Conservation (phyloP, 2,797 vertebrate genomes). For the Schizopygopsis pylzovi region DNA sequence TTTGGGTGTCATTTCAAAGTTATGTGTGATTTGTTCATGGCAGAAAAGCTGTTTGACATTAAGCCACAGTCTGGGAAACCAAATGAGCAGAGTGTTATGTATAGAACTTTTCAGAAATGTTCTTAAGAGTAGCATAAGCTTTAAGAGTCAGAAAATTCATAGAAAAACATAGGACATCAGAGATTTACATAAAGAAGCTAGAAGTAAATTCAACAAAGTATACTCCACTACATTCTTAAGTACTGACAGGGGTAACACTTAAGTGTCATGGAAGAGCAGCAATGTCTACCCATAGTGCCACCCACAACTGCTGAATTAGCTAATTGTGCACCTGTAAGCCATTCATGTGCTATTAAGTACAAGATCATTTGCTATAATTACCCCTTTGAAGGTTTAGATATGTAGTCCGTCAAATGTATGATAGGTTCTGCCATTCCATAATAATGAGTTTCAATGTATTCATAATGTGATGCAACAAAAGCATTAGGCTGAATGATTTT, state of each 20-base stretch:
- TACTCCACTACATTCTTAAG: neutral
- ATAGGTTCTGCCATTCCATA: neutral
- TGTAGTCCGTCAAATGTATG: neutral
- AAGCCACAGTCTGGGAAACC: neutral
- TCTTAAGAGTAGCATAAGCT: neutral
- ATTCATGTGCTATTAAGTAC: neutral
- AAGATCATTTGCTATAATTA: neutral
- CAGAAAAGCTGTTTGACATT: conserved; percentile 1
- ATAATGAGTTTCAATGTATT: neutral
- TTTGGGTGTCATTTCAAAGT: conserved; percentile 9
- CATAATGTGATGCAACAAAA: neutral
- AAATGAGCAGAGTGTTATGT: neutral
- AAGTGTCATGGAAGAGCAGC: neutral
- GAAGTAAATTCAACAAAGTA: neutral
- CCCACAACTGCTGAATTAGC: neutral
- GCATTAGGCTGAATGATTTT: neutral
- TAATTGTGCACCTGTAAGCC: neutral
- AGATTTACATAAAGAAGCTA: neutral
- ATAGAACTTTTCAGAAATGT: neutral
- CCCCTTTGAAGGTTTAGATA: neutral
- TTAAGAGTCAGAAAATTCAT: neutral
- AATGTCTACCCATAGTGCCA: neutral
- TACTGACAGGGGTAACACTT: neutral
- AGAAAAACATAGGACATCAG: neutral
- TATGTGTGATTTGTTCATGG: neutral